Conservation (phyloP, 1,140 invertebrate genomes). For the Acromyrmex echinatior region DNA sequence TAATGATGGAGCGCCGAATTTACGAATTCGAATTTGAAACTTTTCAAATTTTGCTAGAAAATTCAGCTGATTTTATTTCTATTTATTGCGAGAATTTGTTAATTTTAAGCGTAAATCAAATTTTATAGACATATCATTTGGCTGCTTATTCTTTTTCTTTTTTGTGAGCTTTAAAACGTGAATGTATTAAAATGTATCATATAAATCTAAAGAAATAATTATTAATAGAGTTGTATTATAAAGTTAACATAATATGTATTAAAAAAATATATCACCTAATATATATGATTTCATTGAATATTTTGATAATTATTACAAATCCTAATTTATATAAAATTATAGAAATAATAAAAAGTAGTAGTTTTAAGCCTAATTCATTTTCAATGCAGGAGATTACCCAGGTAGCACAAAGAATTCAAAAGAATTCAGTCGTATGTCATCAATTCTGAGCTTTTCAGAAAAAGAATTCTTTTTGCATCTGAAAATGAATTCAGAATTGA, state of each 20-base stretch:
- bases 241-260: background rate
- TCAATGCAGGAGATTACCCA: background rate
- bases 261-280: no score
- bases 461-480: no score
- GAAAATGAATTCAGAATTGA: no score
- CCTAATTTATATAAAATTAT: background rate
- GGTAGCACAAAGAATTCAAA: no score
- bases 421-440: no score
- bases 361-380: background rate
- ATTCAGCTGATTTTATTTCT: background rate
- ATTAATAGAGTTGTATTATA: background rate
- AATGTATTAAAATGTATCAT: background rate
- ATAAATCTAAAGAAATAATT: background rate
- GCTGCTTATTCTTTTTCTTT: background rate
- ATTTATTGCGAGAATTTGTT: background rate
- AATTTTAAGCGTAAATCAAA: background rate
- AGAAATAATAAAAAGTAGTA: background rate
- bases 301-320: background rate
- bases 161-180: background rate
- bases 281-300: no score
- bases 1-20: background rate
- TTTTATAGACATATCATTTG: background rate
- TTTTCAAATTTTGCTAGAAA: background rate
- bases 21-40: background rate
- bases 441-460: no score